phyloP scores from a whole-genome alignment of 2,888 invertebrate species.

The Lydus trimaculatus region DNA sequence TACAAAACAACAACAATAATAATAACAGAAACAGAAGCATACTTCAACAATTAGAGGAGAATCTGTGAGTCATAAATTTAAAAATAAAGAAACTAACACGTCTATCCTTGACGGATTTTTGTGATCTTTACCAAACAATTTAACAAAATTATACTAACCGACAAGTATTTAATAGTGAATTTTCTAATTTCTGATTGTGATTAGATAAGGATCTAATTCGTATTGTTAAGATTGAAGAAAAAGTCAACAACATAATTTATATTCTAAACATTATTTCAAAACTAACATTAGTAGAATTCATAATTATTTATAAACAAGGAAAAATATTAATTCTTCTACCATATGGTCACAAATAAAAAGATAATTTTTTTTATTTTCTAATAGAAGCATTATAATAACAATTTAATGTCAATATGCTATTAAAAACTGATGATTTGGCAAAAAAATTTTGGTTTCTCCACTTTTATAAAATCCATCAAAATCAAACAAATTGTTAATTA shows the following conservation, averaged over 20 bases:
- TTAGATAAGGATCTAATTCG: too few relatives aligned
- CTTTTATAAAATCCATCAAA: too few relatives aligned
- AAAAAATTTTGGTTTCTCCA: too few relatives aligned
- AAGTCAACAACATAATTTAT: not conserved
- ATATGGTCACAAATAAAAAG: not conserved
- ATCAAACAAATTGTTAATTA: not conserved
- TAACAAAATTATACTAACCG: too few relatives aligned
- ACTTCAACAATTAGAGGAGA: not conserved
- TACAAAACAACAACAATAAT: not conserved
- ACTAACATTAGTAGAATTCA: not conserved
- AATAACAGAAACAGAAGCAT: not conserved
- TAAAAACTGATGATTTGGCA: too few relatives aligned
- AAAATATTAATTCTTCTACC: not conserved
- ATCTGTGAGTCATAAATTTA: not conserved
- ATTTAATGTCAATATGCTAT: too few relatives aligned
- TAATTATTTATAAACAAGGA: not conserved
- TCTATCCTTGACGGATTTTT: not conserved
- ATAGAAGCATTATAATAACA: too few relatives aligned
- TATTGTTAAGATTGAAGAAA: not conserved
- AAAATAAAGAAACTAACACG: not conserved
- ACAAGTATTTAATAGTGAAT: too few relatives aligned
- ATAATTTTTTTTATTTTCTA: too few relatives aligned
- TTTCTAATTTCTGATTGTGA: too few relatives aligned
- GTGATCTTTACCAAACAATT: not conserved
- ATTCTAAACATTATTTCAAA: not conserved